Evolutionary conservation across 2,888 invertebrate species (phyloP), one percentile per base, ranked within the genome.

Genomic region (Xylota segnis): DNA sequence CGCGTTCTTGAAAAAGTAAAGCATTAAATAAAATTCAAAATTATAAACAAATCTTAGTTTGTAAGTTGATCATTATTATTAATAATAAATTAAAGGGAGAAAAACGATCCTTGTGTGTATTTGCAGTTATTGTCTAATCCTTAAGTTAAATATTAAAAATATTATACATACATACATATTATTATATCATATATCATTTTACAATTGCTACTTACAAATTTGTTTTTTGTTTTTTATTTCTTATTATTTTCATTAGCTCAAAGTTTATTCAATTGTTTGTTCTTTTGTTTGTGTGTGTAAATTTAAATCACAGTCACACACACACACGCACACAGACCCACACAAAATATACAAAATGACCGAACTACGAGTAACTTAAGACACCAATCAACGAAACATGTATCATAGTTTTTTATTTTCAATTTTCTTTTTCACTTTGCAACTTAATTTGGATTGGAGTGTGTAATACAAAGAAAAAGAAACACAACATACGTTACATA

Each of bases 31-130:
- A 37, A 40, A 77, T 70, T 72, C 52, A 56, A 79, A 75, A 75
- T 84, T 65, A 74, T 32, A 56, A 66, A 47, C 10, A 78, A 47
- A 83, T 27, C 34, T 76, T 86, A 86, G 81, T 76, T 86, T 45
- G 81, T 81, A 86, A 76, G 81, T 81, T 81, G 32, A 72, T 76
- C 50, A 84, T 79, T 43, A 84, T 75, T 78, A 84, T 56, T 63
- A 83, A 56, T 40, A 14, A 63, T 45, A 40, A 45, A 32, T 61
- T 37, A 40, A 70, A 52, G 40, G 40, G 54, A 34, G n/a, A 56
- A 56, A 70, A 56, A 45, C 56, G 71, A 66, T 52, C 65, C 75
- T 81, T 86, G 81, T 86, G 81, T 81, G 84, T 86, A 76, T 71
- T 86, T 81, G 71, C 68, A 81, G 34, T 76, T 74, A 78, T 78